Evolutionary conservation across 1,140 invertebrate species (phyloP).

Genomic region (Stegodyphus dumicola): DNA sequence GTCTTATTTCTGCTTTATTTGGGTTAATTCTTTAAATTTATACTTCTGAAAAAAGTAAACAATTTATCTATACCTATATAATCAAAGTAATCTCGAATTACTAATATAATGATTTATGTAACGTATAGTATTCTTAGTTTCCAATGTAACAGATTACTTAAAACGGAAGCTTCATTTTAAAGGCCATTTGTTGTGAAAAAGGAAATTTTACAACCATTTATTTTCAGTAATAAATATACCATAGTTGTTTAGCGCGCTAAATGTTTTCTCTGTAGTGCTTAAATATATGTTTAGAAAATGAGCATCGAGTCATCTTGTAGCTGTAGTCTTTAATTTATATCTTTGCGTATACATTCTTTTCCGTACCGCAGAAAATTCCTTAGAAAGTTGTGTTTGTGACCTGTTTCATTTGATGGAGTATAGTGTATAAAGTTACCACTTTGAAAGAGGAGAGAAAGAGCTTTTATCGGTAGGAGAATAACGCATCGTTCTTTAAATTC

Average conservation of each 20-base stretch:
- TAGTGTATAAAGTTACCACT: too few relatives aligned
- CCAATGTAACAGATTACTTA: slow-evolving; percentile 33
- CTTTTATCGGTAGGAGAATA: not conserved
- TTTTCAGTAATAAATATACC: slow-evolving; percentile 50
- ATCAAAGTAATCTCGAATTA: slow-evolving; percentile 6
- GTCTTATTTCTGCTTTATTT: not conserved
- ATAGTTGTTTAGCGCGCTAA: slow-evolving; percentile 23
- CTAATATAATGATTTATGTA: slow-evolving; percentile 30
- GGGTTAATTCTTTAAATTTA: not conserved
- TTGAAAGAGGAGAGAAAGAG: not conserved
- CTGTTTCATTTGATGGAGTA: too few relatives aligned
- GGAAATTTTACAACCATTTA: slow-evolving; percentile 33
- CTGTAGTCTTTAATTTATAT: slow-evolving; percentile 26
- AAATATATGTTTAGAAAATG: slow-evolving; percentile 34
- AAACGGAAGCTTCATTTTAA: slow-evolving; percentile 37
- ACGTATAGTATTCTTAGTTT: slow-evolving; percentile 36
- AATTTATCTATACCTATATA: too few relatives aligned
- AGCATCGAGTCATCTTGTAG: not conserved
- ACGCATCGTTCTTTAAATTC: slow-evolving; percentile 16
- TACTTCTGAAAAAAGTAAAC: too few relatives aligned
- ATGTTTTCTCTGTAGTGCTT: slow-evolving; percentile 33
- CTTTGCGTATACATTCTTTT: slow-evolving; percentile 14
- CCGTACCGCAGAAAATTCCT: slow-evolving; percentile 42
- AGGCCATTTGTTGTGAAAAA: slow-evolving; percentile 51
- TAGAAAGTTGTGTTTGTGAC: slow-evolving; percentile 29